These are phyloP conservation scores for Caenorhabditis sp. DNA, from an alignment of 2,888 invertebrate genomes.

Conservation along the genomic window DNA sequence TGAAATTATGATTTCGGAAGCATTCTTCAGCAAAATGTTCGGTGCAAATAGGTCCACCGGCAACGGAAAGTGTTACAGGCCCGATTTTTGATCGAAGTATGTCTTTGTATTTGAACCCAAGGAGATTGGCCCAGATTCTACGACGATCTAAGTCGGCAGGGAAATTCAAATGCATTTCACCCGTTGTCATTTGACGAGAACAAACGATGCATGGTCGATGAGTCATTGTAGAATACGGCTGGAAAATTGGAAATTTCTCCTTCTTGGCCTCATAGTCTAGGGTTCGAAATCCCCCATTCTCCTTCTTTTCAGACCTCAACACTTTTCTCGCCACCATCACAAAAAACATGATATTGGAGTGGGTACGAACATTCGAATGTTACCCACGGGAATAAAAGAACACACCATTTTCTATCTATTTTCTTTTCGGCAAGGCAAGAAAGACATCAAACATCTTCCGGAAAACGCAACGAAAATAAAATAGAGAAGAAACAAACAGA, in stretches of 20 bases:
- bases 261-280: too few relatives aligned
- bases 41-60: conserved; percentile 49
- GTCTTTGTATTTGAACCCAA: conserved; percentile 58
- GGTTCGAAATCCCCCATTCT: too few relatives aligned
- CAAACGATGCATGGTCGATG: conserved; percentile 51
- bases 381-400: neutral
- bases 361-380: neutral
- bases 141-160: conserved; percentile 58
- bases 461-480: neutral
- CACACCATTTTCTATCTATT: neutral
- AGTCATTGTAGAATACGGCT: conserved; percentile 20
- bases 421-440: neutral
- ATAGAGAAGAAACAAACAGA: neutral
- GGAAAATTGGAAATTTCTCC: neutral
- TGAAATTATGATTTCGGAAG: conserved; percentile 50
- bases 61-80: conserved; percentile 20
- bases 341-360: too few relatives aligned
- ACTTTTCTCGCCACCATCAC: too few relatives aligned
- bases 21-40: conserved; percentile 60
- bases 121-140: conserved; percentile 55
- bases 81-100: conserved; percentile 32
- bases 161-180: conserved; percentile 58
- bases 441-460: neutral
- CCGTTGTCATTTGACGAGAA: conserved; percentile 37
- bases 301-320: too few relatives aligned